Percentiles rank a stretch among this genome's conserved stretches.
Evolutionary conservation across 2,797 vertebrate species (phyloP).

Genomic region (Anguilla pacifica): DNA sequence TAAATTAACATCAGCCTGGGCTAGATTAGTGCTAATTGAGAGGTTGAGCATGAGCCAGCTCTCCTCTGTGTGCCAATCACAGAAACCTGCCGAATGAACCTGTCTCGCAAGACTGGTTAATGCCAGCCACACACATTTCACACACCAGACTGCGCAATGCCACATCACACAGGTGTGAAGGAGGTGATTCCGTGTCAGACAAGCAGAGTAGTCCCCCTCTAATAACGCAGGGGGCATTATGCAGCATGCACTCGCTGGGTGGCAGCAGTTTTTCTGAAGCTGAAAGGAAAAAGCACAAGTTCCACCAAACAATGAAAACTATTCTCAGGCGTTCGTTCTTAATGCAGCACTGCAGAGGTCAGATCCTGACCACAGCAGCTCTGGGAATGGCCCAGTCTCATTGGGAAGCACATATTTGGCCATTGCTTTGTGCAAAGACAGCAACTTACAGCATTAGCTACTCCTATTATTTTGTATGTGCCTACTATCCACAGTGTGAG

Average conservation of each 20-base stretch:
- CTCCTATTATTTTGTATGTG: background rate
- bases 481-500: background rate
- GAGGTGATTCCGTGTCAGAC: background rate
- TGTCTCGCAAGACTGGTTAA: background rate
- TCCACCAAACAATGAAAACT: background rate
- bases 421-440: too few relatives aligned
- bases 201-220: background rate
- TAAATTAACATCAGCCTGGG: conserved; percentile 52
- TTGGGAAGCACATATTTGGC: too few relatives aligned
- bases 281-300: background rate
- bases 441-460: background rate
- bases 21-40: conserved; percentile 59
- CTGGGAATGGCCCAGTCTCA: too few relatives aligned
- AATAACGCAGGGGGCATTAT: background rate
- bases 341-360: background rate
- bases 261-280: background rate
- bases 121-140: background rate
- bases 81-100: conserved; percentile 17
- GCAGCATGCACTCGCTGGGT: background rate
- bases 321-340: background rate
- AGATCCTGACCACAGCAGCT: background rate
- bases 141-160: background rate
- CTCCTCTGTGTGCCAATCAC: conserved; percentile 34
- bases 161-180: background rate
- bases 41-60: conserved; percentile 58